Evolutionary conservation across 2,888 invertebrate genomes (phyloP), one percentile per base, ranked within the genome.

Genomic region (Scaptomyza caliginosa): DNA sequence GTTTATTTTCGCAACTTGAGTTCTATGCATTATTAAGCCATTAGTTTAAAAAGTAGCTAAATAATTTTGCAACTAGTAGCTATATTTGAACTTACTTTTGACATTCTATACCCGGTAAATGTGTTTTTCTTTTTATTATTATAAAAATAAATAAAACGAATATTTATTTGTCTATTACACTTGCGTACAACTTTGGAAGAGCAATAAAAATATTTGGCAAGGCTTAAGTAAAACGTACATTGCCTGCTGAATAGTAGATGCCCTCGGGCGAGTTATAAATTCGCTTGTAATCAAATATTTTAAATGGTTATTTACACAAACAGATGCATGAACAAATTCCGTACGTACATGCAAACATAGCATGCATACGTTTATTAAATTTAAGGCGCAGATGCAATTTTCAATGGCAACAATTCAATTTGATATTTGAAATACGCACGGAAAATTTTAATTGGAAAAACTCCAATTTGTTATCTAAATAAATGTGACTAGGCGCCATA

Each of bases 381-480:
- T 57, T 64, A 38, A 58, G 66, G 5, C 50, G 28, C 67, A 82
- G 49, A 51, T 78, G 67, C 71, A 57, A 52, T 58, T 66, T 74
- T 77, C 64, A 68, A 52, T 52, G 64, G 76, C 65, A 57, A 63
- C 67, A 71, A 83, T 79, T 76, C 58, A 76, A 71, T 66, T 83
- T 63, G 21, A 60, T 60, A 55, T 56, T 56, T 56, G 55, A 43
- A 51, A 75, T 57, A 39, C 73, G 67, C 48, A 63, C 50, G 62
- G 38, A 19, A 58, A 57, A 74, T 74, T 79, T 85, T 83, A 80
- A 80, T 86, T 81, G 81, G 67, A 84, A 84, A 85, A 68, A 74
- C 72, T 73, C 62, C 68, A 76, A 79, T 76, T 80, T 70, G 76
- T 67, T 86, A 80, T 79, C 86, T 80, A 77, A 84, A 86, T 80